These are phyloP conservation scores for Drosophila baimaii DNA, from an alignment of 1,140 invertebrate genomes.

Conservation along the genomic window DNA sequence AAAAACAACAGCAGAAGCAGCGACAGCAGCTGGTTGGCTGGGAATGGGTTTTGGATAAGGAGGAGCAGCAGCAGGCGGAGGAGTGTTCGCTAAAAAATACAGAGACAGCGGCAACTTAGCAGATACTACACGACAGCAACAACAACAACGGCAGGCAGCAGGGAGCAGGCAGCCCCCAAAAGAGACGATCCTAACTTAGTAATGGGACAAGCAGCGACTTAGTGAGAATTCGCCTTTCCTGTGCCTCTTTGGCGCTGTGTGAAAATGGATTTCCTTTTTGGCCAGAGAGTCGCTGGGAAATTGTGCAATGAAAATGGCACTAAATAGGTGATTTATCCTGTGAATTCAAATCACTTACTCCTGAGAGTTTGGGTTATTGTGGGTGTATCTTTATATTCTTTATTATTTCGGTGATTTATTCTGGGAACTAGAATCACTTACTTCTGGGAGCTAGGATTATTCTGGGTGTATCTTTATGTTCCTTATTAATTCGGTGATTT, in stretches of 20 bases:
- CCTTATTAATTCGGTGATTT: too few relatives aligned
- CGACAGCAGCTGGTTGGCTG: slow-evolving; percentile 21
- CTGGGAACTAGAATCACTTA: not conserved
- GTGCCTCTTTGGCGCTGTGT: slow-evolving; percentile 17
- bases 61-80: not conserved
- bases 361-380: not conserved
- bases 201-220: slow-evolving; percentile 44
- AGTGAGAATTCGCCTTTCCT: slow-evolving; percentile 30
- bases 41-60: slow-evolving; percentile 2
- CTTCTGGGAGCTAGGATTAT: not conserved
- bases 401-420: not conserved
- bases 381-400: too few relatives aligned
- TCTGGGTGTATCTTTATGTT: too few relatives aligned
- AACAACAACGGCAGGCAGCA: slow-evolving; percentile 14
- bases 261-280: slow-evolving; percentile 50
- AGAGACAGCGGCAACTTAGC: slow-evolving; percentile 46
- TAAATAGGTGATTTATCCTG: slow-evolving; percentile 28
- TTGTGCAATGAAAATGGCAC: slow-evolving; percentile 21
- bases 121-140: slow-evolving; percentile 60
- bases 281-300: slow-evolving; percentile 13
- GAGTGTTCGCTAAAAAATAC: slow-evolving; percentile 15
- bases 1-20: slow-evolving; percentile 22
- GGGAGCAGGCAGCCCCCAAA: not conserved
- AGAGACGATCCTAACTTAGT: slow-evolving; percentile 40
- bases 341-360: not conserved